Evolutionary conservation across 2,113 vertebrate genomes (phyloP).

Genomic region (Myotis yumanensis): DNA sequence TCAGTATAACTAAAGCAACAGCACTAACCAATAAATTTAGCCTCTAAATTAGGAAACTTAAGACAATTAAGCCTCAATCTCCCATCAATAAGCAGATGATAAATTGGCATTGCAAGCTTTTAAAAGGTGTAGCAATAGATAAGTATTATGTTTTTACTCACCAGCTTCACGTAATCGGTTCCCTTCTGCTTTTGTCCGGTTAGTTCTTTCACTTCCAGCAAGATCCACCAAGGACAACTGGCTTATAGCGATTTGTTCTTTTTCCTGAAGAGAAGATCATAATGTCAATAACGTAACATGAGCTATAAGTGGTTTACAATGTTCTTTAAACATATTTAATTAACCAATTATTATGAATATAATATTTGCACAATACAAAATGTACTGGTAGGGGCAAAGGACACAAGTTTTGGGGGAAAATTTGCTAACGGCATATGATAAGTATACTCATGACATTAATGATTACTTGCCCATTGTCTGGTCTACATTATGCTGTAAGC

Average conservation of each 20-base stretch:
- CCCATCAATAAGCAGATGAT: background rate
- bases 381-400: background rate
- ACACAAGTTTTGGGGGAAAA: background rate
- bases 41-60: background rate
- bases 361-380: background rate
- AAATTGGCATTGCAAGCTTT: background rate
- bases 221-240: slow-evolving; percentile 96
- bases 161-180: slow-evolving; percentile 95
- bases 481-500: background rate
- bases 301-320: background rate
- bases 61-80: background rate
- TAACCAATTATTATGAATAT: background rate
- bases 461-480: background rate
- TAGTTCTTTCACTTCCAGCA: slow-evolving; percentile 97
- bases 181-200: slow-evolving; percentile 94
- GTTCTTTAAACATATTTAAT: slow-evolving; percentile 20
- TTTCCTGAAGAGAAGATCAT: slow-evolving; percentile 86
- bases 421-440: background rate
- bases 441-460: background rate
- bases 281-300: background rate
- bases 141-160: slow-evolving; percentile 57
- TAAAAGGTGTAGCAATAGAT: background rate
- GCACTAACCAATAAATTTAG: background rate
- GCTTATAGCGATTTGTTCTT: slow-evolving; percentile 92
- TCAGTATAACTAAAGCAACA: background rate